Base-by-base conservation (phyloP, 2,888 invertebrate genomes). In the Cecidostiba fungosa region DNA sequence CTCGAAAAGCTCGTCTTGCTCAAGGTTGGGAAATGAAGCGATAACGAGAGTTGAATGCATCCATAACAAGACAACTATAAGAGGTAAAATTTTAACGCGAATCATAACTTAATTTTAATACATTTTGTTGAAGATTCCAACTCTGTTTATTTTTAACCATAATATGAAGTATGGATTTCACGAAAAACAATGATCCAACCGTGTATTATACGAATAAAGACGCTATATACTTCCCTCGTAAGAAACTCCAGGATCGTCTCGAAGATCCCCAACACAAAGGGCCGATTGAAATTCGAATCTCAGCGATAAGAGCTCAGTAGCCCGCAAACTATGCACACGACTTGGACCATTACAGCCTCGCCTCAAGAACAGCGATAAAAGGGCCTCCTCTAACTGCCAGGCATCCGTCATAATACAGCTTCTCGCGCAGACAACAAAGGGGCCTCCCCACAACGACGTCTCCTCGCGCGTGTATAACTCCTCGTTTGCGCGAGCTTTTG, bases 351-450 rank as follows among this genome's bases (percentile, higher is more conserved):
- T 54, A 6, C 26, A 6, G 6, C 1, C 77, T 70, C 47, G 72
- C 43, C 82, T n/a, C 66, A 36, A 43, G 36, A 66, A 59, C 50
- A 62, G 69, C 86, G 86, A 86, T 86, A 84, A 81, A 86, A 84
- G 83, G 85, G 79, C 78, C n/a, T 23, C 66, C 32, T 81, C 81
- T 74, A 86, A 84, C 78, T 81, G 84, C 84, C 82, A 81, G 87
- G 87, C 89, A 93, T 93, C 91, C 91, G 92, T 93, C 93, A 93
- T 93, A 93, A 93, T 93, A 92, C 90, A 88, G 88, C 89, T 59
- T 59, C n/a, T 59, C 19, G n/a, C 23, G n/a, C 54, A 59, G 89
- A 88, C 86, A 88, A 81, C 88, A 88, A 88, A 86, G 89, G 89
- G 73, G 1, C 36, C 26, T 0, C 6, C 54, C 50, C 3, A 3